Percentiles rank a stretch among this genome's conserved stretches.
Evolutionary conservation across 2,113 vertebrate genomes (phyloP).

Genomic region (Dryoscopus gambensis): DNA sequence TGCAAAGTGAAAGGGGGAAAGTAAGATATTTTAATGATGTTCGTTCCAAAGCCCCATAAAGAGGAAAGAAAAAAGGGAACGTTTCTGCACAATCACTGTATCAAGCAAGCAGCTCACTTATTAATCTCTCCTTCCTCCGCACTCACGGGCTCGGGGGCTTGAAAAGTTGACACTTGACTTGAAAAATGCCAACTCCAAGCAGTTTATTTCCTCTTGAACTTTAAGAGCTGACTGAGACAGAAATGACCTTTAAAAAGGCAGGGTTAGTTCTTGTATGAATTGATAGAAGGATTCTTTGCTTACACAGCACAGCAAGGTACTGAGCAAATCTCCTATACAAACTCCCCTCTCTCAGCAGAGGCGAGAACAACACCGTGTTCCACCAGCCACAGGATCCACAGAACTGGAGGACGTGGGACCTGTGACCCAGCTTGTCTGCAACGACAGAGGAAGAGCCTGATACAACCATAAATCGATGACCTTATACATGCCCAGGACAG

Average conservation of each 20-base stretch:
- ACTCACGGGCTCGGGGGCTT: slow-evolving; percentile 32
- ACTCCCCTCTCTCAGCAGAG: slow-evolving; percentile 20
- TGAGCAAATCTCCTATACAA: slow-evolving; percentile 36
- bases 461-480: neutral
- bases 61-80: neutral
- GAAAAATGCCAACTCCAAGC: slow-evolving; percentile 76
- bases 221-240: slow-evolving; percentile 73
- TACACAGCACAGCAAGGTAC: slow-evolving; percentile 41
- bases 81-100: slow-evolving; percentile 35
- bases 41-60: neutral
- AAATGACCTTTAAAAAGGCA: slow-evolving; percentile 74
- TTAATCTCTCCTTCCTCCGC: slow-evolving; percentile 48
- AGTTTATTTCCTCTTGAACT: slow-evolving; percentile 79
- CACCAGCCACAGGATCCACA: neutral
- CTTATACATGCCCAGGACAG: neutral
- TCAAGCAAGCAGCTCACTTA: slow-evolving; percentile 53
- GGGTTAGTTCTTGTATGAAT: slow-evolving; percentile 61
- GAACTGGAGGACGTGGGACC: neutral
- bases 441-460: neutral
- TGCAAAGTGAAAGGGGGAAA: slow-evolving; percentile 39
- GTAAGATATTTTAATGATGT: slow-evolving; percentile 19
- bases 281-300: slow-evolving; percentile 46
- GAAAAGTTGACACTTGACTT: slow-evolving; percentile 72
- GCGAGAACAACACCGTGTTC: neutral
- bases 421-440: neutral